Evolutionary conservation across 2,888 invertebrate species (phyloP).

Genomic region (Podotricha telesiphe): DNA sequence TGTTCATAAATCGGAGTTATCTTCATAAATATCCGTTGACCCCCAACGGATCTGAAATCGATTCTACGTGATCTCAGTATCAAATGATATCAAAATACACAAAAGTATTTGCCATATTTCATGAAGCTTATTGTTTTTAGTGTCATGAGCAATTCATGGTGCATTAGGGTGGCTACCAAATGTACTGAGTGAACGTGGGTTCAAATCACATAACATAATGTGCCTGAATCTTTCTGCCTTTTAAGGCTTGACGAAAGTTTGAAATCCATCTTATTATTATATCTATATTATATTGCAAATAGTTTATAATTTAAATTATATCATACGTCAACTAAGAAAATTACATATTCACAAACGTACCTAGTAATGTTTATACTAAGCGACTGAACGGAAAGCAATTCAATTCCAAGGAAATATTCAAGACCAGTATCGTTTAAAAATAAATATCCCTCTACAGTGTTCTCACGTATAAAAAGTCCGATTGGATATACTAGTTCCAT

Average conservation of each 20-base stretch:
- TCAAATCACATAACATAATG: neutral
- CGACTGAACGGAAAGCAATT: neutral
- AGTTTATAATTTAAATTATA: no score
- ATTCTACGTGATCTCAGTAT: constrained; percentile 59
- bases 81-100: constrained; percentile 21
- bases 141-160: neutral
- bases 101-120: constrained; percentile 18
- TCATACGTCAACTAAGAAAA: neutral
- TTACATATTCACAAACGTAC: neutral
- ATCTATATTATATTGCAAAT: no score
- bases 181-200: neutral
- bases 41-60: constrained; percentile 78
- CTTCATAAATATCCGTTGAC: constrained; percentile 76
- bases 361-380: neutral
- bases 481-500: constrained; percentile 9
- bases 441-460: constrained; percentile 15
- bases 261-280: no score
- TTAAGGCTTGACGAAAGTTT: no score
- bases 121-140: constrained; percentile 9
- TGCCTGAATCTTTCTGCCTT: no score
- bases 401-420: constrained; percentile 11
- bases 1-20: constrained; percentile 68
- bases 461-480: constrained; percentile 27
- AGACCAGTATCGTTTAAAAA: constrained; percentile 4
- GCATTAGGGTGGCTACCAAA: neutral